Conservation (phyloP, 2,113 vertebrate genomes). For the Pterophyllum scalare region DNA sequence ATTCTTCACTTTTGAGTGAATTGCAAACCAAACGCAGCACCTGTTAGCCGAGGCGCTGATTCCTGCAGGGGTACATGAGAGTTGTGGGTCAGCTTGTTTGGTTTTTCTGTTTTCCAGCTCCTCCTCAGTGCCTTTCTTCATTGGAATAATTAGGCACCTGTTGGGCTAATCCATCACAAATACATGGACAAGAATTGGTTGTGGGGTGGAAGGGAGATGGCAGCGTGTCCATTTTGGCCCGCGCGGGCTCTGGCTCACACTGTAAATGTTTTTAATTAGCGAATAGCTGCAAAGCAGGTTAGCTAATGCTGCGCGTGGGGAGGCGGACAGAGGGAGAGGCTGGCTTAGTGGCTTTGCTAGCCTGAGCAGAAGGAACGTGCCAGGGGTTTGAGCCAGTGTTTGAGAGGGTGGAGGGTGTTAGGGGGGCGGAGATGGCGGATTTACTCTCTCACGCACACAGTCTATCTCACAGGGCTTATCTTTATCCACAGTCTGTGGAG, state of each 20-base stretch:
- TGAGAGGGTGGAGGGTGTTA: constrained; percentile 4
- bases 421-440: constrained; percentile 29
- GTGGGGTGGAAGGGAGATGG: constrained; percentile 2
- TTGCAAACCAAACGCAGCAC: constrained; percentile 43
- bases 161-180: constrained; percentile 48
- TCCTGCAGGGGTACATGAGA: neutral
- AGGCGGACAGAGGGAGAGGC: constrained; percentile 41
- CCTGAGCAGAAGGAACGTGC: constrained; percentile 50
- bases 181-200: constrained; percentile 3
- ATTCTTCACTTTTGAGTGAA: constrained; percentile 33
- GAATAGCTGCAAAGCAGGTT: constrained; percentile 56
- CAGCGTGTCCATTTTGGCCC: constrained; percentile 25
- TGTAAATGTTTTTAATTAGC: constrained; percentile 64
- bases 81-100: constrained; percentile 1
- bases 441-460: constrained; percentile 51
- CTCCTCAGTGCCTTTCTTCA: neutral
- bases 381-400: constrained; percentile 53
- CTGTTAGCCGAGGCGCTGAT: constrained; percentile 34
- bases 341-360: constrained; percentile 68
- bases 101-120: neutral
- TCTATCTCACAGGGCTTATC: constrained; percentile 63
- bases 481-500: constrained; percentile 57
- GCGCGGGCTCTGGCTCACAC: constrained; percentile 24
- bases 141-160: constrained; percentile 67
- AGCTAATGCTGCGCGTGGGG: constrained; percentile 55